phyloP scores from a whole-genome alignment of 2,888 invertebrate genomes.

The Drosophila imparisetae region DNA sequence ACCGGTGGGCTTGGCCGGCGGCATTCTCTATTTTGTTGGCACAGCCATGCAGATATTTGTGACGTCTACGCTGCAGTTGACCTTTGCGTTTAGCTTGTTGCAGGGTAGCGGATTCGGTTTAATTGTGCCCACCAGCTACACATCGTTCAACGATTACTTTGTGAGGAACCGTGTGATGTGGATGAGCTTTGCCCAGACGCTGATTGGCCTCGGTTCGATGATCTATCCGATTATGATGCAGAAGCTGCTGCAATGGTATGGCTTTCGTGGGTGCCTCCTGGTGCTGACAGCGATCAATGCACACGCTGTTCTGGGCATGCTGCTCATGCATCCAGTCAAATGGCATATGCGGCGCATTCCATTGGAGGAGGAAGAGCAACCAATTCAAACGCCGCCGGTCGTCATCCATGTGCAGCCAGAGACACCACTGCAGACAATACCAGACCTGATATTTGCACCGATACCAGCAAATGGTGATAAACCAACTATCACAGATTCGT shows the following conservation, averaged over 20 bases:
- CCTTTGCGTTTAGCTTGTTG: constrained; percentile 88
- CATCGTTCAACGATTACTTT: constrained; percentile 91
- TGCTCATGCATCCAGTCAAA: constrained; percentile 90
- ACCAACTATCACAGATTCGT: constrained; percentile 7
- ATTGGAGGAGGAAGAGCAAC: constrained; percentile 73
- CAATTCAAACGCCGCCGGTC: constrained; percentile 31
- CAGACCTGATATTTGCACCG: constrained; percentile 33
- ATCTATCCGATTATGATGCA: constrained; percentile 89
- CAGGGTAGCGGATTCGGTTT: constrained; percentile 90
- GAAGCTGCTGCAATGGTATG: constrained; percentile 87
- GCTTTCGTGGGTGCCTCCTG: constrained; percentile 89
- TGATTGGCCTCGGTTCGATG: constrained; percentile 89
- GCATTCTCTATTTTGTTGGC: constrained; percentile 87
- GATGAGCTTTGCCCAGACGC: constrained; percentile 90
- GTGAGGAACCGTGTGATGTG: constrained; percentile 89
- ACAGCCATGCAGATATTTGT: constrained; percentile 88
- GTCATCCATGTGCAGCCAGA: constrained; percentile 63
- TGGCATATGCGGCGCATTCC: constrained; percentile 88
- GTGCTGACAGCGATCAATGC: constrained; percentile 89
- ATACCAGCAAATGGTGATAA: background rate
- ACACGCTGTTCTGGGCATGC: constrained; percentile 89
- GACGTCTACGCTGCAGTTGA: constrained; percentile 87
- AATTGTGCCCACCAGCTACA: constrained; percentile 90
- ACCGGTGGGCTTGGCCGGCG: constrained; percentile 88
- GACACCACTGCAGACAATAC: constrained; percentile 49